phyloP scores from a whole-genome alignment of 1,140 invertebrate species.

The Anoplolepis gracilipes region DNA sequence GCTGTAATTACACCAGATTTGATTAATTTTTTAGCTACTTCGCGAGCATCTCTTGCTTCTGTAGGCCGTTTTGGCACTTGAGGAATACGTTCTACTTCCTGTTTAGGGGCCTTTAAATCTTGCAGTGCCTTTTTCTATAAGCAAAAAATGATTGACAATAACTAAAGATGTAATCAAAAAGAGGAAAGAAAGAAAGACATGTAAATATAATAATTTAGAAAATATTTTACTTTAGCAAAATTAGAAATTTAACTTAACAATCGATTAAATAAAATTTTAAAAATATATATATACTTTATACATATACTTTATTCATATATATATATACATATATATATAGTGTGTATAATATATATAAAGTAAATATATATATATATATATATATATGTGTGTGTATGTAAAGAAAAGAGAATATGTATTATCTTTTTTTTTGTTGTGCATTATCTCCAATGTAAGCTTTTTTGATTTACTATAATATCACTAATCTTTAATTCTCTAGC shows the following conservation, averaged over 20 bases:
- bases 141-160: constrained; percentile 60
- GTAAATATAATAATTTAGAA: not conserved
- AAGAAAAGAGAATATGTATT: too few relatives aligned
- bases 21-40: constrained; percentile 97
- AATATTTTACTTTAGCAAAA: not conserved
- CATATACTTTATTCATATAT: too few relatives aligned
- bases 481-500: too few relatives aligned
- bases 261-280: not conserved
- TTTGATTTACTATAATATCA: too few relatives aligned
- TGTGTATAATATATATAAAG: too few relatives aligned
- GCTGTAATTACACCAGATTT: constrained; percentile 97
- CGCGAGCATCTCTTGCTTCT: constrained; percentile 96
- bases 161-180: not conserved
- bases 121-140: constrained; percentile 95
- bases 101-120: constrained; percentile 94
- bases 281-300: too few relatives aligned
- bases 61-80: constrained; percentile 92
- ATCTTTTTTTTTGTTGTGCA: too few relatives aligned
- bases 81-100: constrained; percentile 93
- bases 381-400: too few relatives aligned
- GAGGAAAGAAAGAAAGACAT: too few relatives aligned
- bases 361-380: too few relatives aligned
- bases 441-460: too few relatives aligned
- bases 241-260: not conserved
- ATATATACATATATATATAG: too few relatives aligned